These are phyloP conservation scores for Geotrypetes seraphini DNA, from an alignment of 2,797 vertebrate genomes.

Conservation along the genomic window DNA sequence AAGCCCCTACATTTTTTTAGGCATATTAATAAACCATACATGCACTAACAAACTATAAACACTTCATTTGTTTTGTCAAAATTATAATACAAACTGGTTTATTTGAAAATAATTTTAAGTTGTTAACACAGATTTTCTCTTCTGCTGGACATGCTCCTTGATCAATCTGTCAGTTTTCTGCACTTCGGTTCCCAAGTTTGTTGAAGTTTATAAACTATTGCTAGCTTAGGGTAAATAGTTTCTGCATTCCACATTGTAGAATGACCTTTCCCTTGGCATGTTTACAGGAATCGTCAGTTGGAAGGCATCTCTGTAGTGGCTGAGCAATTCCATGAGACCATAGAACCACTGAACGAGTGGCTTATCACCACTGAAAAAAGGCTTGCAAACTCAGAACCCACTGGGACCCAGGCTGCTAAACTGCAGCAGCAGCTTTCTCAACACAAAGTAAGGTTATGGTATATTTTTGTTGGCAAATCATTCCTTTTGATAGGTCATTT, in stretches of 20 bases:
- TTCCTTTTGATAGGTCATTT: slow-evolving; percentile 7
- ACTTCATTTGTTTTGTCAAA: no score
- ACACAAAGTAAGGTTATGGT: slow-evolving; percentile 72
- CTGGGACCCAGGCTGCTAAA: slow-evolving; percentile 83
- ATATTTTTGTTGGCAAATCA: not conserved
- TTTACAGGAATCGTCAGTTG: slow-evolving; percentile 78
- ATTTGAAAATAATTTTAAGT: no score
- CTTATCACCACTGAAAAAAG: slow-evolving; percentile 75
- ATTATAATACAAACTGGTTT: no score
- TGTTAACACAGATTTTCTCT: no score
- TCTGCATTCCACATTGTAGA: slow-evolving; percentile 4
- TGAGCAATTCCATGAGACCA: slow-evolving; percentile 86
- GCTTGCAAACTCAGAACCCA: slow-evolving; percentile 79
- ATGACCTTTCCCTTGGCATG: slow-evolving; percentile 11
- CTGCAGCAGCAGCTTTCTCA: slow-evolving; percentile 86
- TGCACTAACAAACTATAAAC: no score
- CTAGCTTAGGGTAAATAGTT: slow-evolving; percentile 6
- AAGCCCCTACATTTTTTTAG: no score
- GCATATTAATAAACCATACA: no score
- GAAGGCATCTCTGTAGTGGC: slow-evolving; percentile 87
- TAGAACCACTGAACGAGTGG: slow-evolving; percentile 89
- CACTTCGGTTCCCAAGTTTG: no score
- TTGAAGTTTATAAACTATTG: no score
- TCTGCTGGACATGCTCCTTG: no score
- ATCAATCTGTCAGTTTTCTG: no score